phyloP scores from a whole-genome alignment of 2,797 vertebrate genomes.

The Microchirus variegatus region DNA sequence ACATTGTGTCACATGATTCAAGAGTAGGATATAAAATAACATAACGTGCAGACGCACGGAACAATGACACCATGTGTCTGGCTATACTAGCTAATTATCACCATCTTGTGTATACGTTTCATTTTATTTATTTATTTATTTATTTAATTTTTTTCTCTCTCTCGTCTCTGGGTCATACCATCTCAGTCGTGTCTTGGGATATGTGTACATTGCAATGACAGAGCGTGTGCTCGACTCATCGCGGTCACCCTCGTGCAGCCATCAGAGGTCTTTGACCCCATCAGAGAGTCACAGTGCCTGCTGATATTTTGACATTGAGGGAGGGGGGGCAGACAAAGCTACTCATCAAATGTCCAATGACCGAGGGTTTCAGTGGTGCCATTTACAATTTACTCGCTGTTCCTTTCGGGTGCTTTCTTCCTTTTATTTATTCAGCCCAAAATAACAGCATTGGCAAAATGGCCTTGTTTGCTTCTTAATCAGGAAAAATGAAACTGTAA shows the following conservation, averaged over 20 bases:
- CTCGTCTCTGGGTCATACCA: conserved; percentile 1
- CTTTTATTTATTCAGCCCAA: conserved; percentile 27
- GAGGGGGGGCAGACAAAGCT: conserved; percentile 67
- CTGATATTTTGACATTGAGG: conserved; percentile 77
- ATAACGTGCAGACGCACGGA: conserved; percentile 46
- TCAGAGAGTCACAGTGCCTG: conserved; percentile 73
- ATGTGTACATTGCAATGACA: conserved; percentile 52
- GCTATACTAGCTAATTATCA: conserved; percentile 36
- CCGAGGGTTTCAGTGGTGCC: conserved; percentile 63
- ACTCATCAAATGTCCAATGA: conserved; percentile 73
- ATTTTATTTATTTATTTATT: conserved; percentile 41
- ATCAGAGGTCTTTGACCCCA: conserved; percentile 72
- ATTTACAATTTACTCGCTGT: conserved; percentile 65
- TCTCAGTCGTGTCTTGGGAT: conserved; percentile 40
- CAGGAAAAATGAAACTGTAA: neutral
- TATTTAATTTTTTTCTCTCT: neutral
- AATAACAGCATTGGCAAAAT: conserved; percentile 4
- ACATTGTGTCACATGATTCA: conserved; percentile 65
- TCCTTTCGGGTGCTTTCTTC: conserved; percentile 36
- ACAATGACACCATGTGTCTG: conserved; percentile 51
- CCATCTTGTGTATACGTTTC: conserved; percentile 35
- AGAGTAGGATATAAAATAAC: conserved; percentile 70
- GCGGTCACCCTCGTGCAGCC: conserved; percentile 64
- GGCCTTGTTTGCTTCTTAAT: too few relatives aligned
- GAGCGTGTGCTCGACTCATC: conserved; percentile 64